Conservation (phyloP, 2,113 vertebrate species). For the Aptenodytes forsteri region DNA sequence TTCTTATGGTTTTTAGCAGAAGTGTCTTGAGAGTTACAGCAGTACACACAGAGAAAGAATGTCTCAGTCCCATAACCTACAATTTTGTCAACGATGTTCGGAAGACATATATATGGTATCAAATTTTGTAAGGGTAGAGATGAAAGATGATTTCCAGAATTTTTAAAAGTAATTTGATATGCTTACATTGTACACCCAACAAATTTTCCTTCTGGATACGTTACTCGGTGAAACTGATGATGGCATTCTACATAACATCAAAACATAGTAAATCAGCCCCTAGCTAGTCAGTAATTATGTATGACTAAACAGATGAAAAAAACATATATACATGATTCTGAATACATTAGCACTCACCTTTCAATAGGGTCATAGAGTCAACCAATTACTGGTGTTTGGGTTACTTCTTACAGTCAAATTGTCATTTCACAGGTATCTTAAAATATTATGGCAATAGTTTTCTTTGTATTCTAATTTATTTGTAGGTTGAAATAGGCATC, state of each 20-base stretch:
- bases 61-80: not conserved
- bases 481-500: not conserved
- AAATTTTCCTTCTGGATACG: not conserved
- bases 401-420: not conserved
- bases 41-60: not conserved
- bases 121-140: not conserved
- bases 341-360: not conserved
- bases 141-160: not conserved
- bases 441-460: not conserved
- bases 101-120: rapidly evolving
- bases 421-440: not conserved
- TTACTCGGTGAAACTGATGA: not conserved
- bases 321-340: not conserved
- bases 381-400: not conserved
- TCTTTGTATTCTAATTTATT: not conserved
- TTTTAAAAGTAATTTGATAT: not conserved
- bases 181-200: not conserved
- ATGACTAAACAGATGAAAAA: not conserved
- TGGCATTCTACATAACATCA: not conserved
- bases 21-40: not conserved
- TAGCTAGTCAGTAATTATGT: not conserved
- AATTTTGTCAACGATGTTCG: not conserved
- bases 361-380: not conserved
- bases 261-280: not conserved
- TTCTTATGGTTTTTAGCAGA: not conserved